These are phyloP conservation scores for Molothrus aeneus DNA, from an alignment of 2,797 vertebrate genomes.

Conservation along the genomic window DNA sequence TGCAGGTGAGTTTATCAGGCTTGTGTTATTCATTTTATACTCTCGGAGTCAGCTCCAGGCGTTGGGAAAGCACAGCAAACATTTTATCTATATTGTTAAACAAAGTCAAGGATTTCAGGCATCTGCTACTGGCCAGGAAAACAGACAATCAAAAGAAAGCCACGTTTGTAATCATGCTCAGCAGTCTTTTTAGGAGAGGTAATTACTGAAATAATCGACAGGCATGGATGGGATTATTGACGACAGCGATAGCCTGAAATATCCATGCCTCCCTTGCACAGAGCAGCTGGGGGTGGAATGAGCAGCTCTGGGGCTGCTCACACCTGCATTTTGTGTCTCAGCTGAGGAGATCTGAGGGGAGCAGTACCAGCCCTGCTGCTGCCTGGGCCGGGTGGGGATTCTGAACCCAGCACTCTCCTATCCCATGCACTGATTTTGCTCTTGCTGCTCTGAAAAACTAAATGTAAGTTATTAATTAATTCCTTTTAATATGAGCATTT, in stretches of 20 bases:
- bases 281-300: background rate
- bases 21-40: background rate
- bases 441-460: background rate
- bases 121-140: conserved; percentile 19
- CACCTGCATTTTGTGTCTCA: conserved; percentile 29
- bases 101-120: conserved; percentile 49
- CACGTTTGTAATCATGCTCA: conserved; percentile 46
- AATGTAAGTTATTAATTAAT: background rate
- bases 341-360: conserved; percentile 58
- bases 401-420: background rate
- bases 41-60: conserved; percentile 4
- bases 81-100: conserved; percentile 32
- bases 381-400: background rate
- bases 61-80: background rate
- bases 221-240: conserved; percentile 47
- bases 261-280: background rate
- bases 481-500: background rate
- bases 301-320: conserved; percentile 48
- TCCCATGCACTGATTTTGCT: background rate
- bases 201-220: conserved; percentile 64
- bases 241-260: background rate
- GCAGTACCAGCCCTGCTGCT: background rate
- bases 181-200: conserved; percentile 47
- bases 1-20: conserved; percentile 22
- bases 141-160: conserved; percentile 41